Base-by-base conservation (phyloP, 2,797 vertebrate genomes). In the Chelmon rostratus region DNA sequence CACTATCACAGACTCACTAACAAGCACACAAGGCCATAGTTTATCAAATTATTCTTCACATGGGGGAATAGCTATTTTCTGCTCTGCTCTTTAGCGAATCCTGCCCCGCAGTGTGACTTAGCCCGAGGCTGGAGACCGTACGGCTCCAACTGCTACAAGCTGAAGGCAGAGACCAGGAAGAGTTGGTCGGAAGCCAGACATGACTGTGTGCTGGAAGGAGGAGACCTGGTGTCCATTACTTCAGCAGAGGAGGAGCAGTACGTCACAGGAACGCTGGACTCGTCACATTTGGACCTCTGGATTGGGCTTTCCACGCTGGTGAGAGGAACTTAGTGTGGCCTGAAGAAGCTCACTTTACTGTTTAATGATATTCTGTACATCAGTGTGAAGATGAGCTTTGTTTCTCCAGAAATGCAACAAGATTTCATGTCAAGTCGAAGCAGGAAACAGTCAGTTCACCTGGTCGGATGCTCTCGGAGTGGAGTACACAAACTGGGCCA, bases 241-340 rank as follows among this genome's bases (percentile, higher is more conserved):
- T 81, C 91, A 0, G 2, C 21, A 6, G 84, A 9, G 0, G 96
- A 96, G 59, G 92, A 96, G 73, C 84, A 88, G 52, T 96, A 83
- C 21, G 10, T 96, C 59, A 90, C 64, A 0, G 78, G 83, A 52
- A 66, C 35, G 0, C 71, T 95, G 85, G 93, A 87, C 31, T 0
- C 53, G 0, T 85, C 92, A 0, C 1, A 0, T 7, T 50, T 86
- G 4, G 95, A 96, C 87, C 86, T 95, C 84, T 96, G 96, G 96
- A 93, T 95, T 1, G 95, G 96, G 3, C 78, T 90, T 38, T 94
- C 96, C 73, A 96, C 94, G 1, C 79, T 96, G 93, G 96, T 96
- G 88, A 92, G 92, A 62, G 12, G 23, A 74, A 23, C 33, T 5
- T 2, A 40, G 9, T 28, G 70, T 1, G 8, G 8, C 15, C 47